These are phyloP conservation scores for Paedocypris sp. DNA, from an alignment of 2,113 vertebrate genomes.

Conservation along the genomic window DNA sequence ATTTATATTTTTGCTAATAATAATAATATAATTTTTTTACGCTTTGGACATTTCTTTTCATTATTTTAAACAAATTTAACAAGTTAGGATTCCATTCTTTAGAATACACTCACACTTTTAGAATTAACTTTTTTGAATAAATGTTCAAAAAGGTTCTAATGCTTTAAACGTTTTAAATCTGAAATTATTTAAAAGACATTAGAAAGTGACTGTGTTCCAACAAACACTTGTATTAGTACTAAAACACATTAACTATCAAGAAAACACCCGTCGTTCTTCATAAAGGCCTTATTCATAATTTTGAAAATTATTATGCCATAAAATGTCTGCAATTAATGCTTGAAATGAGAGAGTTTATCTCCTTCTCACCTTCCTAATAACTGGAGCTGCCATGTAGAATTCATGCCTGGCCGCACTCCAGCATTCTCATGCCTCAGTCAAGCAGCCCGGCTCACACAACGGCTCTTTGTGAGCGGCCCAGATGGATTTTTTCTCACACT, in stretches of 20 bases:
- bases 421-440: conserved; percentile 49
- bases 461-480: conserved; percentile 57
- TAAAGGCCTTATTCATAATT: conserved; percentile 12
- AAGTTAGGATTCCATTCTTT: no score
- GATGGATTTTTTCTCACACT: conserved; percentile 57
- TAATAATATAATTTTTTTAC: no score
- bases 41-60: no score
- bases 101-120: background rate
- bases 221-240: background rate
- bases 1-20: no score
- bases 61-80: no score
- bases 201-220: background rate
- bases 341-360: conserved; percentile 12
- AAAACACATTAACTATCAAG: background rate
- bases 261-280: background rate
- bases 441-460: conserved; percentile 52
- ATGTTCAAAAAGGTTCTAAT: no score
- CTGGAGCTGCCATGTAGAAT: conserved; percentile 4
- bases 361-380: conserved; percentile 17
- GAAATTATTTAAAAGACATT: no score
- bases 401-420: conserved; percentile 57
- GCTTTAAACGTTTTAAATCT: no score
- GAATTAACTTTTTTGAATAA: no score
- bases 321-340: conserved; percentile 30
- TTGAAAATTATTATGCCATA: conserved; percentile 4